Evolutionary conservation across 92 coral and sea anemone genomes (phyloP).

Genomic region (Montipora capitata): DNA sequence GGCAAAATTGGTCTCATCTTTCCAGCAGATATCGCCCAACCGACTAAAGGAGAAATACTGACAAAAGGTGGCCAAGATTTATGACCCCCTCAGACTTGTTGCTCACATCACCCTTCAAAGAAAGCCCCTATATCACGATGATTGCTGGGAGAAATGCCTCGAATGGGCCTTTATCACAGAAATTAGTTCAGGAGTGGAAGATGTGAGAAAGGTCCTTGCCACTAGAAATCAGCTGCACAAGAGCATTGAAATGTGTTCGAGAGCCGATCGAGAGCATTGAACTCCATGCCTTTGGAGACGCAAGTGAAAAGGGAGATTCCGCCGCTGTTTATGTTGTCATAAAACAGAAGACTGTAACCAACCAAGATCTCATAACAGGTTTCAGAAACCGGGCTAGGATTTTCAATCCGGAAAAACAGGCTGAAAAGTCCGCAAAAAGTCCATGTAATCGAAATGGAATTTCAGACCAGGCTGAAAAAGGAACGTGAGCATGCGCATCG

Average conservation of each 20-base stretch:
- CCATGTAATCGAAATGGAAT: too few relatives aligned
- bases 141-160: conserved; percentile 63
- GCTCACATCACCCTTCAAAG: conserved; percentile 65
- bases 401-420: too few relatives aligned
- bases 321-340: conserved; percentile 29
- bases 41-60: conserved; percentile 67
- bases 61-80: conserved; percentile 48
- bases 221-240: conserved; percentile 5
- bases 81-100: conserved; percentile 70
- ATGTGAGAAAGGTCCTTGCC: conserved; percentile 67
- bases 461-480: too few relatives aligned
- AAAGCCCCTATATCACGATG: conserved; percentile 58
- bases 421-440: too few relatives aligned
- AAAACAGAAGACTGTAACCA: conserved; percentile 34
- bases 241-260: conserved; percentile 37
- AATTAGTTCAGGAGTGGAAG: conserved; percentile 47
- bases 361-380: conserved; percentile 60
- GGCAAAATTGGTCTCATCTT: conserved; percentile 47
- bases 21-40: conserved; percentile 33
- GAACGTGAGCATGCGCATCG: too few relatives aligned
- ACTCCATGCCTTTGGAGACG: too few relatives aligned
- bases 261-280: conserved; percentile 32
- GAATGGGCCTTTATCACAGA: conserved; percentile 53
- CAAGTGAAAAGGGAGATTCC: too few relatives aligned
- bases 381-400: conserved; percentile 57